Evolutionary conservation across 2,888 invertebrate species (phyloP).

Genomic region (Drosophila quinaria): DNA sequence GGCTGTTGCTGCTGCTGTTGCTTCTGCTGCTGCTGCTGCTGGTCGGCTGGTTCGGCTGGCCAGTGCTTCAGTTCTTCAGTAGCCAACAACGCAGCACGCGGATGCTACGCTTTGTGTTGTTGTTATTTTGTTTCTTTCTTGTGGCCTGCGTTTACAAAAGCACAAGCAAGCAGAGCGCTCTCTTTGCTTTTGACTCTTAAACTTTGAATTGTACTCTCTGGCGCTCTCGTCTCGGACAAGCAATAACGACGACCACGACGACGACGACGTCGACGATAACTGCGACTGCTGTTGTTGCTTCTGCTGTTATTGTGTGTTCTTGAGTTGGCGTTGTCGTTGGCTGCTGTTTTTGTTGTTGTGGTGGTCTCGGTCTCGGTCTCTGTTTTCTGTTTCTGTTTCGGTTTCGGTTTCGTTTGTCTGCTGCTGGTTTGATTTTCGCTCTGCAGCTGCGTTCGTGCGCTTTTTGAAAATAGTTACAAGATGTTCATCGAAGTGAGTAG

Average conservation of each 20-base stretch:
- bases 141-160: slow-evolving; percentile 55
- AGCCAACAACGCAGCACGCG: slow-evolving; percentile 76
- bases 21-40: slow-evolving; percentile 18
- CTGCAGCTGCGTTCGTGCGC: slow-evolving; percentile 83
- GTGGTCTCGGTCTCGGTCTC: slow-evolving; percentile 67
- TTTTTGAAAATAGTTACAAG: slow-evolving; percentile 85
- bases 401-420: slow-evolving; percentile 63
- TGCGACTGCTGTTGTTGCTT: slow-evolving; percentile 27
- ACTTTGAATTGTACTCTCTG: slow-evolving; percentile 46
- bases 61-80: slow-evolving; percentile 74
- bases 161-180: slow-evolving; percentile 50
- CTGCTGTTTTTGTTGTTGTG: slow-evolving; percentile 48
- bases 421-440: slow-evolving; percentile 77
- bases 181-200: slow-evolving; percentile 63
- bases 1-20: slow-evolving; percentile 42
- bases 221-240: slow-evolving; percentile 48
- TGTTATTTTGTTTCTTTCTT: slow-evolving; percentile 45
- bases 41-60: slow-evolving; percentile 53
- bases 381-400: slow-evolving; percentile 48
- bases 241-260: slow-evolving; percentile 8
- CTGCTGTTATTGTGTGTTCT: slow-evolving; percentile 62
- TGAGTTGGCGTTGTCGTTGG: slow-evolving; percentile 58
- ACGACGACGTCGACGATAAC: slow-evolving; percentile 21
- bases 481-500: slow-evolving; percentile 85
- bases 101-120: slow-evolving; percentile 77